phyloP scores from a whole-genome alignment of 2,888 invertebrate species.

The Lasioglossum vierecki region DNA sequence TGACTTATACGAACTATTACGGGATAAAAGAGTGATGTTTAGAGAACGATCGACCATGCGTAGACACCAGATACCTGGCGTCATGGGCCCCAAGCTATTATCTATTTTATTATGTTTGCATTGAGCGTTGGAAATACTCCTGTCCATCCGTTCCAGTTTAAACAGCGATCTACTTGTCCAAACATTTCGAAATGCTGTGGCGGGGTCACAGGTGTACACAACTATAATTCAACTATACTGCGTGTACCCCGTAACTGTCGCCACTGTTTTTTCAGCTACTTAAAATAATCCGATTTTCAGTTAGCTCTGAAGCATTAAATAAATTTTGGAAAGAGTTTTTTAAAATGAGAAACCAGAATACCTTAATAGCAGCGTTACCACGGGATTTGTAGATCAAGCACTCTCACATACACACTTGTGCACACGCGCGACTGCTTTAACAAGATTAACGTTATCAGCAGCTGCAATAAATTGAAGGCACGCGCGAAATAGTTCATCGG shows the following conservation, averaged over 20 bases:
- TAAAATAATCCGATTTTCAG: background rate
- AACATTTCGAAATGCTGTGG: background rate
- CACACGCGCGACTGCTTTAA: background rate
- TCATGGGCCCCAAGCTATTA: background rate
- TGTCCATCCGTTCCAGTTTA: background rate
- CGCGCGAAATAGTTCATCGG: conserved; percentile 28
- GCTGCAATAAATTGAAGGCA: conserved; percentile 2
- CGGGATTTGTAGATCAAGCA: background rate
- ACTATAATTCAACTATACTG: background rate
- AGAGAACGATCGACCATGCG: background rate
- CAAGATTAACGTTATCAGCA: background rate
- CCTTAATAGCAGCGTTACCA: background rate
- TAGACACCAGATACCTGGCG: background rate
- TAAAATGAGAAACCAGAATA: background rate
- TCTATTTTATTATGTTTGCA: background rate
- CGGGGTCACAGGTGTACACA: background rate
- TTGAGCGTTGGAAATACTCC: background rate
- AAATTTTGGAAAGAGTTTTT: background rate
- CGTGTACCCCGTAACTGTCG: background rate
- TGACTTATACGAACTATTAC: background rate
- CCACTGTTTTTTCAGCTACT: background rate
- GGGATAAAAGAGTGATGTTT: background rate
- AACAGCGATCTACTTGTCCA: conserved; percentile 24
- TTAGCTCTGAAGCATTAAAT: background rate
- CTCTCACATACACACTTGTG: background rate